These are phyloP conservation scores for Zaprionus tsacasi DNA, from an alignment of 1,140 invertebrate genomes.

Conservation along the genomic window DNA sequence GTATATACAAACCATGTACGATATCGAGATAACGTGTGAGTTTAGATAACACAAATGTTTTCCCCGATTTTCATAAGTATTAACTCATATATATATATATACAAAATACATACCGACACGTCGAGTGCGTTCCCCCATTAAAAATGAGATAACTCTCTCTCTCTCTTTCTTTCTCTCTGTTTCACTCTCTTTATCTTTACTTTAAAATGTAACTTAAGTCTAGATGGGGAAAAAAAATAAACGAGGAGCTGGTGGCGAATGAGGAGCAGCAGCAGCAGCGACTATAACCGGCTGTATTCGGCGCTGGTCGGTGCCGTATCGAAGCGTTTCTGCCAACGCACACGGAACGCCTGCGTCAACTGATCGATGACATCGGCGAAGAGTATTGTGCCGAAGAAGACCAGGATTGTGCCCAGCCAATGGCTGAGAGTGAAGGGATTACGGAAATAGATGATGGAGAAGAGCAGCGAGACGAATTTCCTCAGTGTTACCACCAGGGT, in stretches of 20 bases:
- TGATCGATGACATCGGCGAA: slow-evolving; percentile 86
- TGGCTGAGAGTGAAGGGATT: slow-evolving; percentile 97
- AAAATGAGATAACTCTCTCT: not conserved
- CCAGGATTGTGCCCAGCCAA: slow-evolving; percentile 95
- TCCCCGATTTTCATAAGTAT: slow-evolving; percentile 70
- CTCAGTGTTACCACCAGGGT: slow-evolving; percentile 97
- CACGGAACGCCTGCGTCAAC: slow-evolving; percentile 32
- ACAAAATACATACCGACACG: slow-evolving; percentile 57
- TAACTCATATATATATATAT: slow-evolving; percentile 66
- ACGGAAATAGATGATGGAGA: slow-evolving; percentile 98
- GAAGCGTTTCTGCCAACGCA: slow-evolving; percentile 12
- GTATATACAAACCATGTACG: slow-evolving; percentile 50
- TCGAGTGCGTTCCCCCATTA: slow-evolving; percentile 8
- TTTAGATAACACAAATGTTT: slow-evolving; percentile 66
- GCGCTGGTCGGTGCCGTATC: slow-evolving; percentile 1
- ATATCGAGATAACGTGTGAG: slow-evolving; percentile 41
- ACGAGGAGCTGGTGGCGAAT: not conserved
- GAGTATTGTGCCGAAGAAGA: slow-evolving; percentile 96
- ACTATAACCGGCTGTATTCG: slow-evolving; percentile 38
- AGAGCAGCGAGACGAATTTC: slow-evolving; percentile 97
- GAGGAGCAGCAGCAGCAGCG: not conserved
- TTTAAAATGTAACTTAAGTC: not conserved
- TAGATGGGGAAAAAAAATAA: slow-evolving; percentile 6
- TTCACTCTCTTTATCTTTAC: not conserved
- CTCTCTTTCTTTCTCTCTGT: not conserved